phyloP scores from a whole-genome alignment of 2,797 vertebrate species.

The Syngnathus rostellatus region DNA sequence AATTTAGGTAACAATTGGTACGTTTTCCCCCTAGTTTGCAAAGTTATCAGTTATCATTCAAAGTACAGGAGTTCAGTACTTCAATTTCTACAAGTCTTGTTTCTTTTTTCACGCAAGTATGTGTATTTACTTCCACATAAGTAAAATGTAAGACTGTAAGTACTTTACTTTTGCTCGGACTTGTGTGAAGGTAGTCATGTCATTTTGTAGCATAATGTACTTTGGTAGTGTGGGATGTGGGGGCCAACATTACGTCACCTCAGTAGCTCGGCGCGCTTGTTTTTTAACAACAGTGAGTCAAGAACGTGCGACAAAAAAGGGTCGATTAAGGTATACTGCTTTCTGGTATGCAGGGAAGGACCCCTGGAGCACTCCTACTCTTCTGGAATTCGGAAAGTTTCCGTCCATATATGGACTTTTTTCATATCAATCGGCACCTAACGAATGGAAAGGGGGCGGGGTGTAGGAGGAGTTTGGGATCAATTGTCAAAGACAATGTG shows the following conservation, averaged over 20 bases:
- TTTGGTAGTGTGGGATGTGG: background rate
- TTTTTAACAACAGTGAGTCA: slow-evolving; percentile 46
- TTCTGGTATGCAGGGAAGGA: slow-evolving; percentile 60
- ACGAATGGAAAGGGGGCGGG: slow-evolving; percentile 21
- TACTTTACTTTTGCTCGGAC: background rate
- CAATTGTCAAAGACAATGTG: slow-evolving; percentile 27
- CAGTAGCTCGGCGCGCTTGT: slow-evolving; percentile 27
- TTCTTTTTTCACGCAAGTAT: background rate
- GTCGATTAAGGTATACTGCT: slow-evolving; percentile 25
- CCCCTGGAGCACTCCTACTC: slow-evolving; percentile 57
- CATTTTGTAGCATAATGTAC: background rate
- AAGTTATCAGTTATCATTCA: background rate
- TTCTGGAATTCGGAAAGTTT: slow-evolving; percentile 70
- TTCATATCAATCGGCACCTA: slow-evolving; percentile 66
- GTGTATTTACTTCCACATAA: background rate
- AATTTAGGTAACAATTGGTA: too few species aligned
- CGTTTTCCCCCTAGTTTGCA: too few species aligned
- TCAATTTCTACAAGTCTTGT: background rate
- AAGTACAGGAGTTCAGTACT: background rate
- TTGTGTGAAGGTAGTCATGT: background rate
- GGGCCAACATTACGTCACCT: slow-evolving; percentile 52
- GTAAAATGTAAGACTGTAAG: too few species aligned
- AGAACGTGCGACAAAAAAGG: slow-evolving; percentile 33
- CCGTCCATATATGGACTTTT: slow-evolving; percentile 75
- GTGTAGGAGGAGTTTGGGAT: slow-evolving; percentile 50